These are phyloP conservation scores for Peromyscus maniculatus DNA, from an alignment of 2,113 vertebrate genomes.

Conservation along the genomic window DNA sequence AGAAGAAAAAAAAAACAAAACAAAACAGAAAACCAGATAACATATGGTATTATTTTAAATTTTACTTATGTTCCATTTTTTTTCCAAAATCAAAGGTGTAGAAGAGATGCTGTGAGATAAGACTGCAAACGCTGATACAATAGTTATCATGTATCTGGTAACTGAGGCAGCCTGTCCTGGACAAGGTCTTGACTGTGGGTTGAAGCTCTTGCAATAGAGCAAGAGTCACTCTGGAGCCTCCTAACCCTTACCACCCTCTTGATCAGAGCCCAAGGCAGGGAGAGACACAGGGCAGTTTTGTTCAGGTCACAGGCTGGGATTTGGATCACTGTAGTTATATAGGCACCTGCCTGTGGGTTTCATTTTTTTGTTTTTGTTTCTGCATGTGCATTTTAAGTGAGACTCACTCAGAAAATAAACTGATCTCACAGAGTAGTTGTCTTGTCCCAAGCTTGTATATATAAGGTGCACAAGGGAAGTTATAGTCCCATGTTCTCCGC, in stretches of 20 bases:
- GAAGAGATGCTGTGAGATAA: neutral
- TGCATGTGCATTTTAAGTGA: neutral
- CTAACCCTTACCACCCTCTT: too few species aligned
- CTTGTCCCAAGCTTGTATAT: neutral
- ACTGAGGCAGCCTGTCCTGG: neutral
- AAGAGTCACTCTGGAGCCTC: neutral
- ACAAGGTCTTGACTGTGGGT: neutral
- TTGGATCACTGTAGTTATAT: neutral
- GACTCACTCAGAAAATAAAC: neutral
- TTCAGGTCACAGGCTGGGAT: neutral
- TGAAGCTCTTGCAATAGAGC: neutral
- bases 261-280: too few species aligned
- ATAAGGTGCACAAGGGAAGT: neutral
- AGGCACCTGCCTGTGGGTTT: neutral
- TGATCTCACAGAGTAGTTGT: neutral
- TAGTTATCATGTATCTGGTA: neutral
- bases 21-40: neutral
- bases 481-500: too few species aligned
- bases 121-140: neutral
- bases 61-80: neutral
- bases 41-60: neutral
- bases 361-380: neutral
- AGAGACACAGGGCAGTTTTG: neutral
- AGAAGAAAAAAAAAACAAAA: neutral
- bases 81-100: neutral